These are phyloP conservation scores for Macaria notata DNA, from an alignment of 2,888 invertebrate species.

Conservation along the genomic window DNA sequence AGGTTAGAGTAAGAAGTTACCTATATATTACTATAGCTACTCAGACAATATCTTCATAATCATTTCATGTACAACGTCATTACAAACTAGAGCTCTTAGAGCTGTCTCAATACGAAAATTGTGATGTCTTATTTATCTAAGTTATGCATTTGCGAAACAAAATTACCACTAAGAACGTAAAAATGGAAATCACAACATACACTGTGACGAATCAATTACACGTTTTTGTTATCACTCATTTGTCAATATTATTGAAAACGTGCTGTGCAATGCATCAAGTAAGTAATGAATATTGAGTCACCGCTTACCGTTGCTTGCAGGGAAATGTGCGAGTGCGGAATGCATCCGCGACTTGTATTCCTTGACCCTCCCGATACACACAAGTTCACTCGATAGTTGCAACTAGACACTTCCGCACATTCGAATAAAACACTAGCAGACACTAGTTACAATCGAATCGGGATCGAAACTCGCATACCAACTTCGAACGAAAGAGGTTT, in stretches of 20 bases:
- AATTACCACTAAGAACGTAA: too few species aligned
- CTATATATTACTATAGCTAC: too few species aligned
- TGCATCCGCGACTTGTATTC: conserved; percentile 43
- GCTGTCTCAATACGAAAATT: too few species aligned
- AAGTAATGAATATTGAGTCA: conserved; percentile 25
- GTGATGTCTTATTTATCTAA: too few species aligned
- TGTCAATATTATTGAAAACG: conserved; percentile 23
- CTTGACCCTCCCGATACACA: conserved; percentile 57
- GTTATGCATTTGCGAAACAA: too few species aligned
- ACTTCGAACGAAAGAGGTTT: conserved; percentile 35
- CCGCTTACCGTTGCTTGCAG: conserved; percentile 45
- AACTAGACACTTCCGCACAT: conserved; percentile 50
- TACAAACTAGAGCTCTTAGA: too few species aligned
- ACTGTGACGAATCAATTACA: background rate
- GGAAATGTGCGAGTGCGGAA: conserved; percentile 33
- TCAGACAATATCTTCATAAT: too few species aligned
- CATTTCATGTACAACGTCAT: too few species aligned
- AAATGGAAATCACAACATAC: too few species aligned
- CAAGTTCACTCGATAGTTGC: conserved; percentile 42
- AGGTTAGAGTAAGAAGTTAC: too few species aligned
- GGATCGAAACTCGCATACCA: conserved; percentile 20
- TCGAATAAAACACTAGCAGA: conserved; percentile 42
- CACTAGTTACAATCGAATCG: conserved; percentile 10
- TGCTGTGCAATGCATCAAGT: conserved; percentile 26
- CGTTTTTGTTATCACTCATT: conserved; percentile 21